Percentiles rank a stretch among this genome's conserved stretches.
phyloP scores from a whole-genome alignment of 2,113 vertebrate species.

The Perccottus glenii region DNA sequence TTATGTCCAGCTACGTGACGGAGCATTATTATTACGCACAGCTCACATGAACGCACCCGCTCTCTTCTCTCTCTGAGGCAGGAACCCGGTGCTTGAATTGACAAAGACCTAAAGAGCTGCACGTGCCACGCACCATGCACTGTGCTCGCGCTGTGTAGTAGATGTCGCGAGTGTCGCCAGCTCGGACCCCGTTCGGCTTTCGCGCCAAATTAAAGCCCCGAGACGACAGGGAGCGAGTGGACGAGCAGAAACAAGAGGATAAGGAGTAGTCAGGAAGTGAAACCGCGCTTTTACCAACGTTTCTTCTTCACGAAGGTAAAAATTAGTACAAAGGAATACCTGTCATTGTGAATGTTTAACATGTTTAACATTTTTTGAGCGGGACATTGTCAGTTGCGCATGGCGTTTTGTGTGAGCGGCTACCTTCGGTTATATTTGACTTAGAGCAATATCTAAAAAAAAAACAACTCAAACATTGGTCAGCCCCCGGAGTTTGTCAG shows the following conservation, averaged over 20 bases:
- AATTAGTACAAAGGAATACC: not conserved
- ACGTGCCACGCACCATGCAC: constrained; percentile 41
- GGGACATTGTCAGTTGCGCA: no score
- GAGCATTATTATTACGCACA: not conserved
- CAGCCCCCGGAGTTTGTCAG: no score
- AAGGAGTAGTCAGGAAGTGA: not conserved
- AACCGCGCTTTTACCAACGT: not conserved
- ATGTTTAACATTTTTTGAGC: no score
- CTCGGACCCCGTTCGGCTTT: constrained; percentile 9
- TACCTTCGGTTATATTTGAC: no score
- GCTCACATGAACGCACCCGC: not conserved
- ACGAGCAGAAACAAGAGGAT: constrained; percentile 2
- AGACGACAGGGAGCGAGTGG: constrained; percentile 17
- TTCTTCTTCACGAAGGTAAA: constrained; percentile 62
- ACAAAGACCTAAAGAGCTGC: constrained; percentile 26
- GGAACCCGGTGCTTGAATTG: not conserved
- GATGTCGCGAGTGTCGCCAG: constrained; percentile 23
- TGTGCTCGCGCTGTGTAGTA: constrained; percentile 14
- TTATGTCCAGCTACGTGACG: constrained; percentile 4
- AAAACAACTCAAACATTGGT: no score
- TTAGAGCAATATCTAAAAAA: no score
- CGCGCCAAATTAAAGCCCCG: constrained; percentile 36
- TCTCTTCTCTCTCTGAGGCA: not conserved
- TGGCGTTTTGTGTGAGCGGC: not conserved
- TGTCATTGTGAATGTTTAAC: no score